Percentiles rank a stretch among this genome's conserved stretches.
phyloP scores from a whole-genome alignment of 1,140 invertebrate genomes.

The Zaprionus davidi region DNA sequence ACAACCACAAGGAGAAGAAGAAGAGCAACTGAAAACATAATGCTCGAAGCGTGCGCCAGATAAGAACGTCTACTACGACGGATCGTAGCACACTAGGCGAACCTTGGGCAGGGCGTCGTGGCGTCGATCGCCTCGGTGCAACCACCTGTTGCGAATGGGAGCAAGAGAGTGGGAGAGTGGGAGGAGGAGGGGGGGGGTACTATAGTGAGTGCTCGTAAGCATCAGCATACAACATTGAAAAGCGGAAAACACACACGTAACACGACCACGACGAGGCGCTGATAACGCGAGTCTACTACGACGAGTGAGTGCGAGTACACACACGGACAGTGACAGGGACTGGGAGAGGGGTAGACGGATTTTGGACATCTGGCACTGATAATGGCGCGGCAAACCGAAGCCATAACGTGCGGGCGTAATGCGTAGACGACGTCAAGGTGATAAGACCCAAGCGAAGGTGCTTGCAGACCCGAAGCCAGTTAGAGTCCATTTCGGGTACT shows the following conservation, averaged over 20 bases:
- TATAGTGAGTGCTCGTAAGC: not conserved
- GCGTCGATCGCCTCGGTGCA: conserved; percentile 55
- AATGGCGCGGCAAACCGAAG: not conserved
- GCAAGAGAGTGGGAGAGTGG: not conserved
- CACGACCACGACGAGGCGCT: conserved; percentile 14
- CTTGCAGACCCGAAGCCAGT: not conserved
- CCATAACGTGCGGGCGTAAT: conserved; percentile 54
- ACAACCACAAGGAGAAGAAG: not conserved
- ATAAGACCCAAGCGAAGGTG: conserved; percentile 41
- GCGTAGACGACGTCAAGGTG: conserved; percentile 49
- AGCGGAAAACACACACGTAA: conserved; percentile 40
- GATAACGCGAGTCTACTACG: conserved; percentile 32
- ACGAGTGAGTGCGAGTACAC: conserved; percentile 9
- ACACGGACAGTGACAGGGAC: not conserved
- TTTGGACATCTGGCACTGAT: conserved; percentile 44
- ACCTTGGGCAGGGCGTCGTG: conserved; percentile 55
- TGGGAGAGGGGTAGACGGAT: not conserved
- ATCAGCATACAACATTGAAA: conserved; percentile 48
- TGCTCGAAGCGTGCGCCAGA: conserved; percentile 65
- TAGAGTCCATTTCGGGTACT: conserved; percentile 29
- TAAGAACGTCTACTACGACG: conserved; percentile 61
- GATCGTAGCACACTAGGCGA: conserved; percentile 42
- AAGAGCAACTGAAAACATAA: conserved; percentile 25
- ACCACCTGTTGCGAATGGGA: conserved; percentile 68
- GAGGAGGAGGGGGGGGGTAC: conserved; percentile 24